These are phyloP conservation scores for Vireo altiloquus DNA, from an alignment of 2,113 vertebrate species.

Conservation along the genomic window DNA sequence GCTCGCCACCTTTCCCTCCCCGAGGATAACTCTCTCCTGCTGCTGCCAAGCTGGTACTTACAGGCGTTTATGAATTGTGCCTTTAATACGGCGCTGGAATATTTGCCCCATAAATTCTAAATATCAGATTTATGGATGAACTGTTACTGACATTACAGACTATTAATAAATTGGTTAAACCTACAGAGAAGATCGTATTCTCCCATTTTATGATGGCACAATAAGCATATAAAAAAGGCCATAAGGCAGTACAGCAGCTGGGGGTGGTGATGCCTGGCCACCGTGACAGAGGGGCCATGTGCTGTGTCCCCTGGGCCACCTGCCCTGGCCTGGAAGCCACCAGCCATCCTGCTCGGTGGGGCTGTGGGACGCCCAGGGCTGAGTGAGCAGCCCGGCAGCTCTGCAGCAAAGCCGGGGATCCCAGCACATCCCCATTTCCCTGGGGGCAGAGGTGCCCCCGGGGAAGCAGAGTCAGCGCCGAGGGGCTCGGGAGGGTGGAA, in stretches of 20 bases:
- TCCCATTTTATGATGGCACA: not conserved
- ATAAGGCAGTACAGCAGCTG: not conserved
- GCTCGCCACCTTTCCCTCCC: not conserved
- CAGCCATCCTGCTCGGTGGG: not conserved
- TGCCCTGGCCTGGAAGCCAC: not conserved
- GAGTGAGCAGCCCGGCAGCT: accelerated
- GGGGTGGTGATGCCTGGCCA: not conserved
- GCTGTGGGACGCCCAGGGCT: not conserved
- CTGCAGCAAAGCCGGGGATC: not conserved
- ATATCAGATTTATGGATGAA: conserved; percentile 62
- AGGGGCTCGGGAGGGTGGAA: not conserved
- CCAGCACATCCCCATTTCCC: accelerated
- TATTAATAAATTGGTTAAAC: conserved; percentile 67
- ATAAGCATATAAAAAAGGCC: not conserved
- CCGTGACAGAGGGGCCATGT: accelerated
- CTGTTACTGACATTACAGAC: conserved; percentile 53
- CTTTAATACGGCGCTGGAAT: conserved; percentile 65
- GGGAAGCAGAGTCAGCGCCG: accelerated
- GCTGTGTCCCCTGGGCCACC: not conserved
- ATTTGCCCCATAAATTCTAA: conserved; percentile 70
- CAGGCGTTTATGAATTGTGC: conserved; percentile 63
- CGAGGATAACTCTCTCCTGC: not conserved
- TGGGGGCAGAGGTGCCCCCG: not conserved
- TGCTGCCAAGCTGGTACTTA: not conserved
- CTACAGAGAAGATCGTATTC: not conserved